Conservation (phyloP, 2,797 vertebrate genomes). For the Lagocephalus sceleratus region DNA sequence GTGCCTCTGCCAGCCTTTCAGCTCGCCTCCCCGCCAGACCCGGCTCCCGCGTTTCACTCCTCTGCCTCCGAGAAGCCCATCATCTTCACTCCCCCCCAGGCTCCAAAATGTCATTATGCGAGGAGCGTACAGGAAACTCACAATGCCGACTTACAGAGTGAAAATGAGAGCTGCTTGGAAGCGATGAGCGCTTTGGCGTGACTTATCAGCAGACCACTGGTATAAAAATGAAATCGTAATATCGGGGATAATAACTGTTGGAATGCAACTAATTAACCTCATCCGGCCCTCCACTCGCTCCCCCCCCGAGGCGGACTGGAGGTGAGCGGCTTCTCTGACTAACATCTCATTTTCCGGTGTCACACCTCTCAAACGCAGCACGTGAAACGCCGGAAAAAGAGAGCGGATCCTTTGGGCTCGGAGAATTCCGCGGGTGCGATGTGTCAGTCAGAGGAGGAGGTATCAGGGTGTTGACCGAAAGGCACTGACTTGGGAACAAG, state of each 20-base stretch:
- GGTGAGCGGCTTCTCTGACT: constrained; percentile 21
- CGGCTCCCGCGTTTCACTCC: neutral
- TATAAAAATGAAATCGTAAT: neutral
- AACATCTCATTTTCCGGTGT: constrained; percentile 24
- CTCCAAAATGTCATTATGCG: constrained; percentile 1
- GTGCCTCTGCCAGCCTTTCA: constrained; percentile 12
- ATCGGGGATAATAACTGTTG: too few species aligned
- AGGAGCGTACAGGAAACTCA: neutral
- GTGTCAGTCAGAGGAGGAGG: too few species aligned
- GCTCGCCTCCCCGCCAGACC: constrained; percentile 11
- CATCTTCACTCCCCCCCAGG: constrained; percentile 10
- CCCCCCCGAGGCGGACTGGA: constrained; percentile 13
- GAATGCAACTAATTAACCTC: too few species aligned
- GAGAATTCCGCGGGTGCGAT: too few species aligned
- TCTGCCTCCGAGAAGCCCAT: constrained; percentile 3
- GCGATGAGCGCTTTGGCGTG: neutral
- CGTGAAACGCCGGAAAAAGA: constrained; percentile 6
- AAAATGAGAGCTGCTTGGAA: neutral
- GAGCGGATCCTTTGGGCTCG: neutral
- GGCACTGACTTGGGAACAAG: constrained; percentile 27
- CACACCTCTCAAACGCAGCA: constrained; percentile 22
- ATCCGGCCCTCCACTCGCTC: neutral
- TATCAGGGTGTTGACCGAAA: constrained; percentile 21
- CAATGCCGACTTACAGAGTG: neutral
- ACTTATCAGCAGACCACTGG: neutral